Evolutionary conservation across 1,140 invertebrate species (phyloP), one percentile per base, ranked within the genome.

Genomic region (Drosophila quadrilineata): DNA sequence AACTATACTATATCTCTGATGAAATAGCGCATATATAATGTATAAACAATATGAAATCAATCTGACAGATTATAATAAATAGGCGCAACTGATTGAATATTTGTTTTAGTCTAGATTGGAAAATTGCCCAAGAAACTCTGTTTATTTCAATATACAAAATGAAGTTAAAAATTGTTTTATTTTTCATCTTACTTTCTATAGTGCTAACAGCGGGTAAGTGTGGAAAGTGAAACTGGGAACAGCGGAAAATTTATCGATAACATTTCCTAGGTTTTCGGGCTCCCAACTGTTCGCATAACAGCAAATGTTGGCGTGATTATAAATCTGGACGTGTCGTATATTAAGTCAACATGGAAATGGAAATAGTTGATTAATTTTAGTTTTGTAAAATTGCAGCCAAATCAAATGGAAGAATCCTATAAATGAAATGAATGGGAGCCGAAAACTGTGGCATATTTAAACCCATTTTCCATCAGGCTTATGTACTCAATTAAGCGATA

Each of bases 401-500:
- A 41, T 41, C 40, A 41, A 26, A 28, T 45, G 24, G 22, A 45
- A 45, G 16, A 31, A 17, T n/a, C 10, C 33, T 9, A n/a, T 16
- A 41, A 48, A 19, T 3, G 24, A 29, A 56, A 36, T 12, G 9
- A 33, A 31, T 28, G 19, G 12, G n/a, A n/a, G n/a, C n/a, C n/a
- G n/a, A n/a, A n/a, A n/a, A n/a, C n/a, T n/a, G n/a, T 9, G 33
- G 22, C 21, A 35, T 22, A 64, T 48, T 65, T 49, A 62, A 71
- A 56, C 14, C 35, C 49, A 3, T 45, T 71, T 67, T 62, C 64
- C 68, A 71, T 71, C 68, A 71, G 35, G 64, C 68, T 67, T 67
- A 65, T 48, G 31, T 35, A 36, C 53, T 63, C 41, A 64, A 57
- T 64, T 41, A 26, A 40, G 19, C 53, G 43, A 50, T 67, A 48